Percentiles rank a stretch among this genome's conserved stretches.
Conservation (phyloP, 2,888 invertebrate species). For the Podotricha telesiphe region DNA sequence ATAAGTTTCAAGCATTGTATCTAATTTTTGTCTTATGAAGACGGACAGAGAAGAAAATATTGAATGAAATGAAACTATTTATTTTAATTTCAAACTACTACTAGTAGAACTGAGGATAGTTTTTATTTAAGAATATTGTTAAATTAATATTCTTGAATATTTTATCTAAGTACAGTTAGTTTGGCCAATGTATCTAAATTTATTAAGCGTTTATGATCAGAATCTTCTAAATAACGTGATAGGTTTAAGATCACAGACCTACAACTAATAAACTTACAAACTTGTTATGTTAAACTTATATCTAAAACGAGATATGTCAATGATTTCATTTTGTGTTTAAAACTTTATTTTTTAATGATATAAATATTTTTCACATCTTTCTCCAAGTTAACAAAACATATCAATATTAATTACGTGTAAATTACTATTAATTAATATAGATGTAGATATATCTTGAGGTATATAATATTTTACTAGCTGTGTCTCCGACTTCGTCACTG, state of each 20-base stretch:
- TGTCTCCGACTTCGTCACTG: too few species aligned
- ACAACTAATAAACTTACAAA: neutral
- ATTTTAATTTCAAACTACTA: neutral
- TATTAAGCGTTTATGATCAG: neutral
- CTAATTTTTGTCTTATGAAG: too few species aligned
- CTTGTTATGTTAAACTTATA: conserved; percentile 1
- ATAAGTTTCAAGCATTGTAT: too few species aligned
- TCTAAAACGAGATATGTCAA: neutral
- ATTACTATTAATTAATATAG: too few species aligned
- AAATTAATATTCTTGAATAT: neutral
- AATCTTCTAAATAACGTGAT: conserved; percentile 3
- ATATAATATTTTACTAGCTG: too few species aligned
- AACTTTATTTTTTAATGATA: neutral
- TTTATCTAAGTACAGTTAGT: neutral
- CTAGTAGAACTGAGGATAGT: too few species aligned
- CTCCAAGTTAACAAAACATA: neutral
- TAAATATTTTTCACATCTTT: neutral
- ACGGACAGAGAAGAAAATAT: too few species aligned
- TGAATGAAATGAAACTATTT: too few species aligned
- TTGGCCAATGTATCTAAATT: neutral
- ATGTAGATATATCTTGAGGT: too few species aligned
- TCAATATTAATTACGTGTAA: too few species aligned
- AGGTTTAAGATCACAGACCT: neutral
- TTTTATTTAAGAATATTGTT: neutral
- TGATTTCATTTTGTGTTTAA: neutral